Evolutionary conservation across 2,888 invertebrate genomes (phyloP).

Genomic region (Ptychoptera contaminata): DNA sequence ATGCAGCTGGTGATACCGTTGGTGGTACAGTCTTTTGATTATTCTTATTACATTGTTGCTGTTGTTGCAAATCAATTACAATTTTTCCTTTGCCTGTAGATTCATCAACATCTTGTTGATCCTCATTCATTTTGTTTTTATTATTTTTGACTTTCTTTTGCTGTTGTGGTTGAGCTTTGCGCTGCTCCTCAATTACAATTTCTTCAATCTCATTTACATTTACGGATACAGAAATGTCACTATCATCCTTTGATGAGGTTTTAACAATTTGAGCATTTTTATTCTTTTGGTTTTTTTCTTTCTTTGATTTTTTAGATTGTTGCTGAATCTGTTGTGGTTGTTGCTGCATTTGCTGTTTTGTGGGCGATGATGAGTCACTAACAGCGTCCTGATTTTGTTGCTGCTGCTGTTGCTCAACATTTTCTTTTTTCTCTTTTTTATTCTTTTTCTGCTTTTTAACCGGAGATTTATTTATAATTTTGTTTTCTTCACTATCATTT

Average conservation of each 20-base stretch:
- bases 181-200: too few species aligned
- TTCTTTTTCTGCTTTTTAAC: background rate
- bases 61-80: too few species aligned
- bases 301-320: conserved; percentile 3
- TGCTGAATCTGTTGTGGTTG: background rate
- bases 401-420: background rate
- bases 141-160: background rate
- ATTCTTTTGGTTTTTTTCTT: conserved; percentile 4
- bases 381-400: background rate
- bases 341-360: background rate
- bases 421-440: background rate
- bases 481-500: background rate
- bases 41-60: background rate
- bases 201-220: too few species aligned
- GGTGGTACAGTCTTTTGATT: background rate
- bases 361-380: background rate
- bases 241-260: conserved; percentile 3
- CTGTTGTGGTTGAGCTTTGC: background rate
- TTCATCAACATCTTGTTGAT: background rate
- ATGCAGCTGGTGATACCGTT: background rate
- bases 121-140: background rate
- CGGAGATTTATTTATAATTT: background rate
- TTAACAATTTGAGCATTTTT: conserved; percentile 2
- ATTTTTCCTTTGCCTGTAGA: too few species aligned
- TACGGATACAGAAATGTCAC: background rate